Base-by-base conservation (phyloP, 2,888 invertebrate genomes). In the Scaeva pyrastri region DNA sequence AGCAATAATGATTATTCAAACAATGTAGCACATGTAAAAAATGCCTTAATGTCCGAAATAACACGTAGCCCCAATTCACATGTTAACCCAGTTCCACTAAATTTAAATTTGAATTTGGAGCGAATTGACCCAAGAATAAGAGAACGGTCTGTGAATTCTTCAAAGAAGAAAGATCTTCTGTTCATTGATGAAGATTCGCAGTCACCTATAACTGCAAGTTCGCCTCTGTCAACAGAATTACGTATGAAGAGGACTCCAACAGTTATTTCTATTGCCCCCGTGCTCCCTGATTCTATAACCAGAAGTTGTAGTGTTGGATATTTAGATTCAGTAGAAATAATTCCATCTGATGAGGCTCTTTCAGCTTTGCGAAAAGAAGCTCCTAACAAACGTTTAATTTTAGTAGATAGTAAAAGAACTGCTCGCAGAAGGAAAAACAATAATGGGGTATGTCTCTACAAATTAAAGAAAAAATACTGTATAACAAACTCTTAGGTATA, bases 301-400 rank as follows among this genome's bases (percentile, higher is more conserved):
- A 94, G 97, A 39, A 97, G 97, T 90, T 97, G 97, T 91, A 97
- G 97, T 92, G 97, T 97, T 2, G 97, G 97, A 0, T 97, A 97
- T 90, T 93, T 98, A 88, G 97, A 97, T 91, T 94, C 96, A 87
- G 96, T 97, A 5, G 97, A 97, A 89, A 94, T 96, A 88, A 94
- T 96, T 23, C 96, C 96, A 62, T 95, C 95, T 50, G 96, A 96
- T 89, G 95, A 96, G 68, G 95, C 96, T 12, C 90, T 96, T 55
- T 94, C 95, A 0, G 95, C 96, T 90, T 91, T 97, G 39, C 94
- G 96, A 14, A 96, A 95, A 84, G 96, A 96, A 88, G 95, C 96
- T 2, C 96, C 96, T 0, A 91, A 92, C 55, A 96, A 97, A 88
- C 94, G 97, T 3, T 93, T 97, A 36, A 95, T 97, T 43, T 93